Percentiles rank a stretch among this genome's conserved stretches.
phyloP scores from a whole-genome alignment of 2,113 vertebrate species.

The Cichladusa arquata region DNA sequence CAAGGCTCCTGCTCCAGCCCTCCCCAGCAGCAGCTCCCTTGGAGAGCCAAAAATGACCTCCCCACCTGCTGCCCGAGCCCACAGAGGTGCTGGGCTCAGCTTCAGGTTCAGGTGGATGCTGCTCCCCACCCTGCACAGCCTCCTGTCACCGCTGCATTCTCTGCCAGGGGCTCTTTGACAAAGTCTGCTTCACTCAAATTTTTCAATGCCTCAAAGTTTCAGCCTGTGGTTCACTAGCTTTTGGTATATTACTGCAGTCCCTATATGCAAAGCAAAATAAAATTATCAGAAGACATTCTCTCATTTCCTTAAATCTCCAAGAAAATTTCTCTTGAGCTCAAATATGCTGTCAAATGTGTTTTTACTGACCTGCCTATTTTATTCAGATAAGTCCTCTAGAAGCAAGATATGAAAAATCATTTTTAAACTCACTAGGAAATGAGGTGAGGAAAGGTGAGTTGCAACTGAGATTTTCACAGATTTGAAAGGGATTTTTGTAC shows the following conservation, averaged over 20 bases:
- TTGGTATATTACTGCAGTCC: background rate
- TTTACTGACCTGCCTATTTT: background rate
- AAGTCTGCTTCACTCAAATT: background rate
- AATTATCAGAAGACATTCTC: background rate
- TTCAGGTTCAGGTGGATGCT: background rate
- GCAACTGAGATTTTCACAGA: background rate
- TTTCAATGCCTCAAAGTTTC: background rate
- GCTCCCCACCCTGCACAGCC: background rate
- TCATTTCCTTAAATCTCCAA: background rate
- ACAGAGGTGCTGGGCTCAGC: background rate
- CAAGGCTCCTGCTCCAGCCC: background rate
- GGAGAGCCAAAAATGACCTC: background rate
- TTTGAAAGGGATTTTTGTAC: background rate
- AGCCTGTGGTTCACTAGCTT: background rate
- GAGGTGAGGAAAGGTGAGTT: background rate
- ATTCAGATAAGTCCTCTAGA: background rate
- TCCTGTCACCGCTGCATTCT: rapidly evolving
- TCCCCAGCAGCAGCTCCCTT: background rate
- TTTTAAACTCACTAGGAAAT: background rate
- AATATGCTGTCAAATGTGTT: background rate
- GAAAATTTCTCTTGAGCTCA: background rate
- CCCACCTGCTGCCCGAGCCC: background rate
- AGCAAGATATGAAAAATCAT: background rate
- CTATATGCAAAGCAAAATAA: background rate
- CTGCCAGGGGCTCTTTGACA: background rate